Conservation (phyloP, 2,888 invertebrate species). For the Harmothoe impar region DNA sequence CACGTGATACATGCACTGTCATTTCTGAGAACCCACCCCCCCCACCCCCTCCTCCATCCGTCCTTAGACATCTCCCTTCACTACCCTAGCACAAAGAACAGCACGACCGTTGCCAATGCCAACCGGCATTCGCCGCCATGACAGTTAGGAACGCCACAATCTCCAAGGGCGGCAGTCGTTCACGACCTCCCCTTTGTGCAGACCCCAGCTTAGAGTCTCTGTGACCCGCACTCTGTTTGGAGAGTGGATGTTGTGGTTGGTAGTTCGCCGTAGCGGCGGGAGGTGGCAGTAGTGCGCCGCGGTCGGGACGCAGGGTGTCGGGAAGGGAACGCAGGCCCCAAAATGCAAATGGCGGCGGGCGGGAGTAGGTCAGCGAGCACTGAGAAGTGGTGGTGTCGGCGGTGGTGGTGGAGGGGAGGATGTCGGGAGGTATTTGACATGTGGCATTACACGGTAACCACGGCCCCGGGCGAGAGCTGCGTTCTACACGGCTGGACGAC, state of each 20-base stretch:
- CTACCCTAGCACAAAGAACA: constrained; percentile 34
- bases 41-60: too few relatives aligned
- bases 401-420: constrained; percentile 21
- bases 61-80: too few relatives aligned
- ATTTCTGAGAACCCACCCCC: too few relatives aligned
- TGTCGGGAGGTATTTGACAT: constrained; percentile 45
- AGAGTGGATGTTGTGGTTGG: constrained; percentile 35
- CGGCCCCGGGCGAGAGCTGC: neutral
- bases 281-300: constrained; percentile 42
- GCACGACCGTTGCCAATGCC: constrained; percentile 25
- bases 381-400: neutral
- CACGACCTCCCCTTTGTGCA: neutral
- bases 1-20: neutral
- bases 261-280: neutral
- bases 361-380: constrained; percentile 33
- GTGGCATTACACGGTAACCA: constrained; percentile 43
- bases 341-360: constrained; percentile 40
- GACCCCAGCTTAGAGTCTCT: neutral
- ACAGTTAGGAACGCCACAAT: constrained; percentile 12
- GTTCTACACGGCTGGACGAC: neutral
- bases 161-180: neutral
- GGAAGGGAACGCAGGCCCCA: neutral
- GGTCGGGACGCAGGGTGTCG: neutral
- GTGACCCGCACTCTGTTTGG: constrained; percentile 1
- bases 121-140: constrained; percentile 21